phyloP scores from a whole-genome alignment of 2,113 vertebrate species.

The Anguilla japonica region DNA sequence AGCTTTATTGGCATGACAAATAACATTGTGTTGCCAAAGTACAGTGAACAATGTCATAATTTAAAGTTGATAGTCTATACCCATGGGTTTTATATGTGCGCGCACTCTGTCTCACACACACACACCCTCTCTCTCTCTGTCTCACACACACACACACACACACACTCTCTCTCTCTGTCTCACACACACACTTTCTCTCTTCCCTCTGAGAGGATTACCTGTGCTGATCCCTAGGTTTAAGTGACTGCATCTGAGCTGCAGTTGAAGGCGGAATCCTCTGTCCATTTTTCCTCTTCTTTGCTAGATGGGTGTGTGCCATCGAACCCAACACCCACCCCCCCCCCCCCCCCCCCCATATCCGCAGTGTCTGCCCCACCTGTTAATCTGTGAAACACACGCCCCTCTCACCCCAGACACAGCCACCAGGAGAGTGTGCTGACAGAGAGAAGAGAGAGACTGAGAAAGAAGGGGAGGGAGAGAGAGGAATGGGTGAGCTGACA shows the following conservation, averaged over 20 bases:
- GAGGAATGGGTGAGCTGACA: too few relatives aligned
- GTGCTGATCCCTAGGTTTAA: background rate
- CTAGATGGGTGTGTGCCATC: background rate
- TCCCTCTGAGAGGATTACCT: slow-evolving; percentile 52
- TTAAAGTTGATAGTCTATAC: too few relatives aligned
- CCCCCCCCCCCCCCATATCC: slow-evolving; percentile 24
- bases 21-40: too few relatives aligned
- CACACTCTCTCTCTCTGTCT: slow-evolving; percentile 23
- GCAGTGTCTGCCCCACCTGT: slow-evolving; percentile 26
- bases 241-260: background rate
- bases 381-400: background rate
- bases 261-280: background rate
- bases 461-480: background rate
- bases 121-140: slow-evolving; percentile 41
- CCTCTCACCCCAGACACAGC: background rate
- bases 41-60: too few relatives aligned
- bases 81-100: too few relatives aligned
- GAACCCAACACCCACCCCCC: slow-evolving; percentile 26
- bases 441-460: background rate
- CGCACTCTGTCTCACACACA: slow-evolving; percentile 45
- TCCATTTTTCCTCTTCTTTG: background rate
- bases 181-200: slow-evolving; percentile 32
- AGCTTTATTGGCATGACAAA: too few relatives aligned
- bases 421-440: background rate
- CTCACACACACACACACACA: background rate